Percentiles rank a stretch among this genome's conserved stretches.
Evolutionary conservation across 2,113 vertebrate species (phyloP).

Genomic region (Aldabrachelys gigantea): DNA sequence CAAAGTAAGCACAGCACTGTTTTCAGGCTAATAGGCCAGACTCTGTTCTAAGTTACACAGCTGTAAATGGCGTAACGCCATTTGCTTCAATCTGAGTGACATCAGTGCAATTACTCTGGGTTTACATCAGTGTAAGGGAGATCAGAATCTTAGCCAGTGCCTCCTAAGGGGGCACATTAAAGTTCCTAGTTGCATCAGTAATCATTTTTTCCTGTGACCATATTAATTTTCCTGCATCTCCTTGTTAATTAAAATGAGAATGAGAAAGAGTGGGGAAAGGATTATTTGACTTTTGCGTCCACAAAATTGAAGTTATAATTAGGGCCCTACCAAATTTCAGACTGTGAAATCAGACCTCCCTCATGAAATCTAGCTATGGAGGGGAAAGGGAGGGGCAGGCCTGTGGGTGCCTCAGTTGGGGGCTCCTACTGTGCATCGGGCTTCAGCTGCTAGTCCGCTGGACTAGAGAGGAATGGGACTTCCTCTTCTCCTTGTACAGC

Average conservation of each 20-base stretch:
- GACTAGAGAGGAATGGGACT: too few relatives aligned
- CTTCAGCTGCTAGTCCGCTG: too few relatives aligned
- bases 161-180: not conserved
- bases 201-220: not conserved
- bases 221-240: not conserved
- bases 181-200: not conserved
- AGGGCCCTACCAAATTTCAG: too few relatives aligned
- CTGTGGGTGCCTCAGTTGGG: too few relatives aligned
- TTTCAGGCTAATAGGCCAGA: not conserved
- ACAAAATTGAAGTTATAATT: not conserved
- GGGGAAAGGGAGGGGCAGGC: too few relatives aligned
- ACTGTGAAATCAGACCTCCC: too few relatives aligned
- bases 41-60: not conserved
- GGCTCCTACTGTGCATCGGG: too few relatives aligned
- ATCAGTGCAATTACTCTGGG: not conserved
- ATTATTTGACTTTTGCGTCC: not conserved
- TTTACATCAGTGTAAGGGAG: not conserved
- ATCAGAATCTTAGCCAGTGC: not conserved
- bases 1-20: not conserved
- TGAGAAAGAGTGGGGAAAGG: not conserved
- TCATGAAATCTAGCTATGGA: too few relatives aligned
- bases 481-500: too few relatives aligned
- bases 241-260: not conserved
- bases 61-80: not conserved
- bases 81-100: not conserved